These are phyloP conservation scores for Hippopotamyrus pictus DNA, from an alignment of 2,797 vertebrate species.

Conservation along the genomic window DNA sequence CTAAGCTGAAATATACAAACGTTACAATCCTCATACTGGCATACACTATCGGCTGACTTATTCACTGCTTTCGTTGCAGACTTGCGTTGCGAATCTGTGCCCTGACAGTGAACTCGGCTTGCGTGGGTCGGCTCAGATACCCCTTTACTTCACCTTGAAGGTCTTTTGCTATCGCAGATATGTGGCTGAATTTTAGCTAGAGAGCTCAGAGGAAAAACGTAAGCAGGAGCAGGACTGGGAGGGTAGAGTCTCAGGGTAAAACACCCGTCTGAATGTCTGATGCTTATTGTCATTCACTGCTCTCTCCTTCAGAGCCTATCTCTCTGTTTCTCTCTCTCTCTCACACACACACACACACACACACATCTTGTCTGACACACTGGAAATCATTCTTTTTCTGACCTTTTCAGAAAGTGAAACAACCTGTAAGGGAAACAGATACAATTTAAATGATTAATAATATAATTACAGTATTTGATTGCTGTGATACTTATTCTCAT, in stretches of 20 bases:
- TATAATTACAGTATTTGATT: background rate
- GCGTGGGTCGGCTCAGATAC: background rate
- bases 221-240: background rate
- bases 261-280: background rate
- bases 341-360: background rate
- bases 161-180: background rate
- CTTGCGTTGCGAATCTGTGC: background rate
- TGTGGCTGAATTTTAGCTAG: background rate
- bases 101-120: background rate
- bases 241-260: background rate
- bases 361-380: background rate
- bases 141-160: background rate
- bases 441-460: background rate
- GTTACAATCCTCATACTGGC: background rate
- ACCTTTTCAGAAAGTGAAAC: background rate
- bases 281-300: background rate
- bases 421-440: conserved; percentile 11
- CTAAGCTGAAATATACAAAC: conserved; percentile 13
- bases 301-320: background rate
- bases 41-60: background rate
- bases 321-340: background rate
- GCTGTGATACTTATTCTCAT: background rate
- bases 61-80: background rate
- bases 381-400: background rate
- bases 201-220: background rate